These are phyloP conservation scores for Andrena chrysosceles DNA, from an alignment of 2,888 invertebrate species.

Conservation along the genomic window DNA sequence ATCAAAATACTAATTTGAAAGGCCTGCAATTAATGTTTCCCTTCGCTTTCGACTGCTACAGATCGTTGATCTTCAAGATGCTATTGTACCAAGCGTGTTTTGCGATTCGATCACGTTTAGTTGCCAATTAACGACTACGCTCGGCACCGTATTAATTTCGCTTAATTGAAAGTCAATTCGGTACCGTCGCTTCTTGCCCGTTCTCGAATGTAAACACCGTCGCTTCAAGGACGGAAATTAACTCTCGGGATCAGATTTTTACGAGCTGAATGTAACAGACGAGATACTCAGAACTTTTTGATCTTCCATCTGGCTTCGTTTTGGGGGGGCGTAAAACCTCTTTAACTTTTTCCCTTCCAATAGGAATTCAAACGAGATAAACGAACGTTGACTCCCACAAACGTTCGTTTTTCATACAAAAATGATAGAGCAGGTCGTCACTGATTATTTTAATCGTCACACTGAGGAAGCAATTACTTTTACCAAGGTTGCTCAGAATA, in stretches of 20 bases:
- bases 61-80: background rate
- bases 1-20: background rate
- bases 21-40: background rate
- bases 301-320: background rate
- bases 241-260: constrained; percentile 20
- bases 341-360: too few relatives aligned
- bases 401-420: background rate
- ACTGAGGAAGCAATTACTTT: background rate
- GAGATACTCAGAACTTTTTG: background rate
- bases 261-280: background rate
- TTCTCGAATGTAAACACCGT: constrained; percentile 20
- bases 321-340: background rate
- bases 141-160: constrained; percentile 10
- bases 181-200: constrained; percentile 3
- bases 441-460: background rate
- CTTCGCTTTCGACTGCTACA: too few relatives aligned
- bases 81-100: background rate
- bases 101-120: background rate
- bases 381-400: background rate
- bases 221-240: constrained; percentile 14
- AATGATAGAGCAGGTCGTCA: background rate
- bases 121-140: constrained; percentile 10
- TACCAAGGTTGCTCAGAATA: background rate
- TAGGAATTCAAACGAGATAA: too few relatives aligned
- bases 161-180: constrained; percentile 12